Evolutionary conservation across 2,888 invertebrate genomes (phyloP).

Genomic region (Helicoverpa assulta): DNA sequence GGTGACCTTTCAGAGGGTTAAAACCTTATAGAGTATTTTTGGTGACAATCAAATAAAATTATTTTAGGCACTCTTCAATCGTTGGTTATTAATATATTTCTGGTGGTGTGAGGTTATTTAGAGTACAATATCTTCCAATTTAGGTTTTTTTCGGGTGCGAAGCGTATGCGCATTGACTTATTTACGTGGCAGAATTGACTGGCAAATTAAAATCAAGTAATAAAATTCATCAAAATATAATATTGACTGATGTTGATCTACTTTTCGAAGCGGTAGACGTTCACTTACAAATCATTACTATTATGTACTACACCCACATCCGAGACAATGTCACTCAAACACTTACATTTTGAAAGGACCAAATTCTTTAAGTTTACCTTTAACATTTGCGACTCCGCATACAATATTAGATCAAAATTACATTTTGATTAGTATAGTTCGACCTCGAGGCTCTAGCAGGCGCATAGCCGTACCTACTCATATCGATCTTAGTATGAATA

Average conservation of each 20-base stretch:
- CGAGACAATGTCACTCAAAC: constrained; percentile 42
- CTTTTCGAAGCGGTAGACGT: not conserved
- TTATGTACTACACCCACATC: constrained; percentile 7
- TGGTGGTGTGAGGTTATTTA: no score
- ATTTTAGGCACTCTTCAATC: not conserved
- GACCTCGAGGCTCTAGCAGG: constrained; percentile 78
- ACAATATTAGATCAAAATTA: constrained; percentile 83
- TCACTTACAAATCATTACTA: not conserved
- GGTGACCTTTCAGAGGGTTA: constrained; percentile 13
- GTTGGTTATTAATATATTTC: not conserved
- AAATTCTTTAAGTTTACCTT: constrained; percentile 57
- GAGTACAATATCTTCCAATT: no score
- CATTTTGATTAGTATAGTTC: constrained; percentile 84
- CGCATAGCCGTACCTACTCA: constrained; percentile 78
- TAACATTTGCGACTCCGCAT: constrained; percentile 67
- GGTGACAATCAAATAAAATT: not conserved
- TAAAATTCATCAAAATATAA: no score
- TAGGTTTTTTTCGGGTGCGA: no score
- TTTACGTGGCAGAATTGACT: no score
- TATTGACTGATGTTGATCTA: not conserved
- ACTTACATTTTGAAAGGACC: constrained; percentile 44
- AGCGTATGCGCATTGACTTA: no score
- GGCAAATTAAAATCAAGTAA: no score
- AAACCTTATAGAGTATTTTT: not conserved
- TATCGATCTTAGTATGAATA: constrained; percentile 89